These are phyloP conservation scores for Prunella fulvescens DNA, from an alignment of 2,113 vertebrate species.

Conservation along the genomic window DNA sequence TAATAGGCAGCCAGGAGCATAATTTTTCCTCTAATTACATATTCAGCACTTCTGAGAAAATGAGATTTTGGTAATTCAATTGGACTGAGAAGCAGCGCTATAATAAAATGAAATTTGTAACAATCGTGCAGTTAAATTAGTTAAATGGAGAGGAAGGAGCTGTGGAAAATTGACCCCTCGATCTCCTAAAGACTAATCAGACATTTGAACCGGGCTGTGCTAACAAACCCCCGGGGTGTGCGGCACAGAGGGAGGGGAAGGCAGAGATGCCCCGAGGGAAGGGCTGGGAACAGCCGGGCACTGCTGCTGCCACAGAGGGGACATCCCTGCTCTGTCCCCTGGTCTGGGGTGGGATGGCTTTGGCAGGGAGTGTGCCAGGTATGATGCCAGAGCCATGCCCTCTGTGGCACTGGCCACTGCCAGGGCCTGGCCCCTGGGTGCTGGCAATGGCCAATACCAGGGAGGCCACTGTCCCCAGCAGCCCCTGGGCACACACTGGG, in stretches of 20 bases:
- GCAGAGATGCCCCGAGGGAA: rapidly evolving
- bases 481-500: rapidly evolving
- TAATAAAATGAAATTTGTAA: conserved; percentile 87
- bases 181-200: conserved; percentile 79
- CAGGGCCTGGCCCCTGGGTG: neutral
- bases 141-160: conserved; percentile 84
- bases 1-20: conserved; percentile 77
- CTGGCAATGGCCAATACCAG: rapidly evolving
- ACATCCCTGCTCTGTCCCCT: rapidly evolving
- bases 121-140: conserved; percentile 82
- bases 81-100: conserved; percentile 83
- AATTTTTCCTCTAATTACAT: conserved; percentile 85
- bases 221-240: conserved; percentile 56
- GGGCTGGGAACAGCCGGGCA: neutral
- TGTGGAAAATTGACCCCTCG: conserved; percentile 76
- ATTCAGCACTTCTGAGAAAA: conserved; percentile 92
- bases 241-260: neutral
- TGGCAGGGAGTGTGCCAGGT: neutral
- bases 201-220: conserved; percentile 68
- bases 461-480: neutral
- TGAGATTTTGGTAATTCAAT: conserved; percentile 94
- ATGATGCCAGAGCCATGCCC: neutral
- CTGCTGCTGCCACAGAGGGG: rapidly evolving
- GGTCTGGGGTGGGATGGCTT: neutral
- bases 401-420: neutral